Base-by-base conservation (phyloP, 2,888 invertebrate genomes). In the Creontiades dilutus region DNA sequence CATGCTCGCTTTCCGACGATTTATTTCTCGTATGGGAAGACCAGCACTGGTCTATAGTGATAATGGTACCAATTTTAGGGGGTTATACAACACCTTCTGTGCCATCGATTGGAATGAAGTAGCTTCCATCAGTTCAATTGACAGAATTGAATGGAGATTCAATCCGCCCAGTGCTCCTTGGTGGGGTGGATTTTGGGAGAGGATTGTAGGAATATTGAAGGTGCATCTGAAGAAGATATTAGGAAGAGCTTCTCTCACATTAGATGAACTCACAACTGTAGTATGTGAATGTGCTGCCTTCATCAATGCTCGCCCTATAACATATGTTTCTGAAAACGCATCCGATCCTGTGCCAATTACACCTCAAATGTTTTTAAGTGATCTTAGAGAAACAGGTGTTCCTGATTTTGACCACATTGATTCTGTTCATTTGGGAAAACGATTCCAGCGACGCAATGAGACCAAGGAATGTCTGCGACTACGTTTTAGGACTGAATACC, bases 51-150 rank as follows among this genome's bases (percentile, higher is more conserved):
- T 93, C 0, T n/a, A n/a, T 93, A 92, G 81, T 92, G 93, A 94
- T 87, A 93, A 93, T 89, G 93, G 93, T 0, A 92, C 92, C 0
- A 93, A 93, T 91, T 94, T 94, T 91, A 91, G 92, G 2, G 92
- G 93, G 0, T 91, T 92, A 0, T 91, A 91, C 4, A 93, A 92
- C 91, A 92, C 94, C 14, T 94, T 94, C 91, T 93, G 94, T 91
- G 94, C 94, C 92, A 93, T 94, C 0, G 94, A 94, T 91, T 94
- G 94, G 91, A 94, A 93, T 93, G 85, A 86, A 14, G 92, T 93
- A 27, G n/a, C 14, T 9, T 48, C 90, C 16, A 85, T 90, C 37
- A 90, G 91, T 28, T 19, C 91, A 0, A 88, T 91, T 0, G 91
- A 12, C n/a, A n/a, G n/a, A n/a, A n/a, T n/a, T n/a, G n/a, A n/a